Evolutionary conservation across 2,113 vertebrate species (phyloP), one percentile per base, ranked within the genome.

Genomic region (Typhlomys cinereus): DNA sequence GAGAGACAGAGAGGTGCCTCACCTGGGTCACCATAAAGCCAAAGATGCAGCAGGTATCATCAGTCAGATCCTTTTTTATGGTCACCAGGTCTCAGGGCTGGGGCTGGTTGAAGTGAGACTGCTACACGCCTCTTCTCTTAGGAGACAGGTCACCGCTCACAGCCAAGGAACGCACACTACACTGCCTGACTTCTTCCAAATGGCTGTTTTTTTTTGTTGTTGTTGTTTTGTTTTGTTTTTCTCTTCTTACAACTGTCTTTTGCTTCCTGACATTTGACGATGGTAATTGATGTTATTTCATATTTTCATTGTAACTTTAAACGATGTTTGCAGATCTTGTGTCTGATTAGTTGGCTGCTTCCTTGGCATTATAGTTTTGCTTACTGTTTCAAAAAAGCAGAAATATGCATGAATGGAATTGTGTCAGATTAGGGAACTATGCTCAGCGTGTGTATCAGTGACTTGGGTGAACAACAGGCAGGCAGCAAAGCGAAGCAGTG

Each of bases 281-380:
- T 0, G 25, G 50, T 25, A 31, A 71, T 25, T 59, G 75, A n/a
- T 20, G 14, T 59, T 41, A 14, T 70, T 91, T 69, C 46, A 2
- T 79, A 66, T 83, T 91, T 94, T 79, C 46, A 50, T 74, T 78
- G 75, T 91, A 94, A 89, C 52, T 1, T 74, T 61, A 75, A 91
- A 52, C 90, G 41, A 0, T 80, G 44, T 71, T 52, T 66, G 64
- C 59, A 71, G 66, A 83, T 71, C 54, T 83, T 50, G 44, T 54
- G 46, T 84, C 70, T 41, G 86, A 84, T 61, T 48, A 75, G 41
- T 67, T 74, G 89, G 74, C 89, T 78, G 80, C 87, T 85, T 81
- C 44, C 59, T 88, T 70, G 89, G 74, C 74, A 70, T 21, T 2
- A 12, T 27, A n/a, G 29, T 34, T n/a, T 71, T 39, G n/a, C 84